Evolutionary conservation across 2,113 vertebrate species (phyloP).

Genomic region (Scartelaos histophorus): DNA sequence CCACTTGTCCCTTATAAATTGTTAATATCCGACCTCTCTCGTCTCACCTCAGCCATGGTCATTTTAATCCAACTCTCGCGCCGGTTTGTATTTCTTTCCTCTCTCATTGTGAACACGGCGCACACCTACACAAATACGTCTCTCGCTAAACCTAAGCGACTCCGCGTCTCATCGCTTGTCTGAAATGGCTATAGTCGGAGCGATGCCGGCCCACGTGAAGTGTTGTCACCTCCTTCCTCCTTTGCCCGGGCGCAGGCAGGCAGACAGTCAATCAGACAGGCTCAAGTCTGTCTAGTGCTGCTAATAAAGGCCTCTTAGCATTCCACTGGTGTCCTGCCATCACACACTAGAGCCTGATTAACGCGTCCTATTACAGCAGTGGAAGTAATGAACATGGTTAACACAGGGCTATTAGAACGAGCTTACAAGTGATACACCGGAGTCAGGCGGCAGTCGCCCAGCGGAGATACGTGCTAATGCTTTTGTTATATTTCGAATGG

Average conservation of each 20-base stretch:
- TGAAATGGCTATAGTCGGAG: conserved; percentile 45
- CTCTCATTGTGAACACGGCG: neutral
- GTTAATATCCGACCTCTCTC: conserved; percentile 23
- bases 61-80: conserved; percentile 16
- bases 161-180: conserved; percentile 61
- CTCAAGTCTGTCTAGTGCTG: conserved; percentile 62
- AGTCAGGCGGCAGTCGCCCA: conserved; percentile 22
- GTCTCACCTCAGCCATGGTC: conserved; percentile 6
- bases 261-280: conserved; percentile 70
- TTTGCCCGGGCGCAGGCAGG: conserved; percentile 27
- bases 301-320: conserved; percentile 66
- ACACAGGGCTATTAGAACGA: conserved; percentile 47
- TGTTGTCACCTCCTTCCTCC: conserved; percentile 57
- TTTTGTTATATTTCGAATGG: neutral
- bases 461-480: conserved; percentile 16
- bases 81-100: neutral
- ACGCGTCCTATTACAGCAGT: conserved; percentile 61
- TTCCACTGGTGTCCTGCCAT: conserved; percentile 53
- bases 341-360: conserved; percentile 59
- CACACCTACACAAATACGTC: conserved; percentile 16
- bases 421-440: conserved; percentile 43
- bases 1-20: conserved; percentile 37
- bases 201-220: conserved; percentile 45
- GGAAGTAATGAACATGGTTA: conserved; percentile 59
- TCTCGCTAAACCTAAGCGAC: conserved; percentile 48